A percentile compares a stretch with the other conserved stretches of the same genome.
Evolutionary conservation across 2,888 invertebrate species (phyloP).

Genomic region (Scrobipalpa costella): DNA sequence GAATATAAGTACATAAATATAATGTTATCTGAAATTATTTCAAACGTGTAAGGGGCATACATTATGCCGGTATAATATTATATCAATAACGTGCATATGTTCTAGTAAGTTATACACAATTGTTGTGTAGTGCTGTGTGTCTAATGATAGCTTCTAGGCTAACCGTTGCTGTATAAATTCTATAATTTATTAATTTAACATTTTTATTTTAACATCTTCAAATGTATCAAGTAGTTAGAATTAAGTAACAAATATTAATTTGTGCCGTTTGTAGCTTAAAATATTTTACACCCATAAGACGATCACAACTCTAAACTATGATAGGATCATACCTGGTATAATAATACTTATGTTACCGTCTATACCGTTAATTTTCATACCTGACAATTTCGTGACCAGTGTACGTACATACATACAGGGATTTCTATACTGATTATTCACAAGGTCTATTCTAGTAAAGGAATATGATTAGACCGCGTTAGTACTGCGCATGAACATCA

Average conservation of each 20-base stretch:
- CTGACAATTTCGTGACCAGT: background rate
- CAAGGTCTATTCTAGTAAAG: conserved; percentile 29
- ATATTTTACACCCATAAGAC: background rate
- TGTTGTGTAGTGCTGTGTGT: background rate
- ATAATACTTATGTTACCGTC: too few species aligned
- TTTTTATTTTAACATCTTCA: too few species aligned
- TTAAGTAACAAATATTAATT: too few species aligned
- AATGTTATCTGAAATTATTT: background rate
- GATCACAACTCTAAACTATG: too few species aligned
- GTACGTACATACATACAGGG: background rate
- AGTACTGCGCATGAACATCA: conserved; percentile 19
- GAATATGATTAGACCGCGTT: conserved; percentile 31
- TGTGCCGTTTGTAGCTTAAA: background rate
- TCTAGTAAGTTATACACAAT: background rate
- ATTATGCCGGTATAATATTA: background rate
- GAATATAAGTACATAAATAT: background rate
- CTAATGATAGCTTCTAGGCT: background rate
- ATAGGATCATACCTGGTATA: too few species aligned
- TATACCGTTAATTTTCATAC: background rate
- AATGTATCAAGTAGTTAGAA: background rate
- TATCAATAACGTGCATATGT: background rate
- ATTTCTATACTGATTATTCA: conserved; percentile 2
- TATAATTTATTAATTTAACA: background rate
- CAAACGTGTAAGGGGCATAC: background rate
- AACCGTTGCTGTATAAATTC: conserved; percentile 4